Conservation (phyloP, 2,888 invertebrate species). For the Melanophora roralis region DNA sequence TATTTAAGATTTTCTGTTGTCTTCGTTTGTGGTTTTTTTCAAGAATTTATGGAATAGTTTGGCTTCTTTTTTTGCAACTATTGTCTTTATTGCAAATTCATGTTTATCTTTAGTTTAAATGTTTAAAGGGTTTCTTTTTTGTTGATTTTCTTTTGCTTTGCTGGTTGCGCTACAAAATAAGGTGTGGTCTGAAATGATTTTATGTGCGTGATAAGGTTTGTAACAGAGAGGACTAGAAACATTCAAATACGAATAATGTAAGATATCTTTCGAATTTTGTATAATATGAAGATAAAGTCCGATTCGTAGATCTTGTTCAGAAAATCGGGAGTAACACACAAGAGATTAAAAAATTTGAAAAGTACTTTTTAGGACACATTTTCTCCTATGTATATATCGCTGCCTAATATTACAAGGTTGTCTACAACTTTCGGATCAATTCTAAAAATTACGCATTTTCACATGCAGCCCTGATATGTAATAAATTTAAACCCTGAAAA, state of each 20-base stretch:
- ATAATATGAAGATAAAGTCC: too few species aligned
- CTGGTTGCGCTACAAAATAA: constrained; percentile 13
- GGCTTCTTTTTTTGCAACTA: constrained; percentile 34
- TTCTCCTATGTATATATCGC: too few species aligned
- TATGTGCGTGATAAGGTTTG: not conserved
- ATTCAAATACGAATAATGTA: too few species aligned
- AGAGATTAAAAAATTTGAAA: too few species aligned
- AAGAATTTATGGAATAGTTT: constrained; percentile 39
- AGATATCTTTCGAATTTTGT: not conserved
- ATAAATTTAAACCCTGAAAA: too few species aligned
- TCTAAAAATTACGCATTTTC: too few species aligned
- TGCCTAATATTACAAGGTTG: too few species aligned
- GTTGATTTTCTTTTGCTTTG: not conserved
- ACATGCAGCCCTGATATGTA: too few species aligned
- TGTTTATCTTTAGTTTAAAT: constrained; percentile 39
- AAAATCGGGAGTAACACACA: too few species aligned
- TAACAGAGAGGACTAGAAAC: not conserved
- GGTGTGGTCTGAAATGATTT: not conserved
- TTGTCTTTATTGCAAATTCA: constrained; percentile 53
- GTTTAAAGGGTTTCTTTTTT: constrained; percentile 22
- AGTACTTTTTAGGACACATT: too few species aligned
- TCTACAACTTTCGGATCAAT: too few species aligned
- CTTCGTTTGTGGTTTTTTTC: constrained; percentile 44
- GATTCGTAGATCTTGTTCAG: too few species aligned
- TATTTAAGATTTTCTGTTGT: constrained; percentile 2